These are phyloP conservation scores for Scomber scombrus DNA, from an alignment of 2,113 vertebrate genomes.

Conservation along the genomic window DNA sequence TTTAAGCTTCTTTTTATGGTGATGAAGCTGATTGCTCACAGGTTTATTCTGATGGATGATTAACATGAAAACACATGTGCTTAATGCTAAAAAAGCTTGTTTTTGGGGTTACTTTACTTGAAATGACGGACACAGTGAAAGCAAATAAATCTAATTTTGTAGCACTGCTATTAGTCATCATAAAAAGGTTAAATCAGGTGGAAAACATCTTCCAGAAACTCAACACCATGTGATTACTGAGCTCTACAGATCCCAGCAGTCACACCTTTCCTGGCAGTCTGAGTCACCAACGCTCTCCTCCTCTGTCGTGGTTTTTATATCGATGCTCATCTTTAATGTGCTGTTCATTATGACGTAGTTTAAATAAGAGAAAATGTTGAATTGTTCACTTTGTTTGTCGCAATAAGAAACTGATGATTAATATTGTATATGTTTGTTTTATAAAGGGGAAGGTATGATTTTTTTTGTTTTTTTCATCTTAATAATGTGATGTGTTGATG, in stretches of 20 bases:
- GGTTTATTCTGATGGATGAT: neutral
- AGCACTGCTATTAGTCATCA: no score
- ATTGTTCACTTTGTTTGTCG: neutral
- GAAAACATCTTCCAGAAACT: no score
- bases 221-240: no score
- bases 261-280: neutral
- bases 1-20: no score
- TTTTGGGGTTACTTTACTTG: no score
- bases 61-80: neutral
- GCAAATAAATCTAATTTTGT: no score
- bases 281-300: neutral
- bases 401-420: no score
- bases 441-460: neutral
- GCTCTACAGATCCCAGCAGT: neutral
- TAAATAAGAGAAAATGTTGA: neutral
- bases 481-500: neutral
- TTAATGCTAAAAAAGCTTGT: no score
- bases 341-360: neutral
- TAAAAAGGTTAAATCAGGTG: neutral
- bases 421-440: neutral
- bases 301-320: neutral
- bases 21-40: neutral
- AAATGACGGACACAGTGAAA: no score
- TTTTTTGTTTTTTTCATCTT: neutral
- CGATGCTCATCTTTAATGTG: neutral